A percentile compares a stretch with the other conserved stretches of the same genome.
These are phyloP conservation scores for Entelurus aequoreus DNA, from an alignment of 2,113 vertebrate species.

Conservation along the genomic window DNA sequence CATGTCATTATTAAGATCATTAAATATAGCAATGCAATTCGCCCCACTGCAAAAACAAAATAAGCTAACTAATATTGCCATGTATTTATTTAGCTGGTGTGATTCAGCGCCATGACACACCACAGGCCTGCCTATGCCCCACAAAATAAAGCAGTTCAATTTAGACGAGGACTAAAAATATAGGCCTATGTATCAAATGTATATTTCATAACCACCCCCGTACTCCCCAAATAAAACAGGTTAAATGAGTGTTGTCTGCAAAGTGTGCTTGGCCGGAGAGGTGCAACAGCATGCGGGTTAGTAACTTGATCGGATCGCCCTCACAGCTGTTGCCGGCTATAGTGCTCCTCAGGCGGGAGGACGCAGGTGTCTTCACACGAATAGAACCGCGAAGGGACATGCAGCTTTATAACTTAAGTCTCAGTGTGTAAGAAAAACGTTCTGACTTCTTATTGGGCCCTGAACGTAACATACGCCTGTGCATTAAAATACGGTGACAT, in stretches of 20 bases:
- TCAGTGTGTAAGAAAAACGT: neutral
- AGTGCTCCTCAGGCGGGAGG: conserved; percentile 28
- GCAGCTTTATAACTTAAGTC: neutral
- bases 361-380: conserved; percentile 52
- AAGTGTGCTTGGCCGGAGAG: conserved; percentile 14
- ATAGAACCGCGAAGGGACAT: conserved; percentile 7
- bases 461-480: neutral
- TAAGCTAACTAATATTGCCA: neutral
- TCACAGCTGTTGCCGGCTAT: conserved; percentile 68
- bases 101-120: conserved; percentile 43
- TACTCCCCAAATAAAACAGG: neutral
- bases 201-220: neutral
- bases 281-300: conserved; percentile 60
- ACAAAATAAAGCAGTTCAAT: conserved; percentile 59
- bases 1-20: conserved; percentile 5
- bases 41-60: neutral
- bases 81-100: conserved; percentile 33
- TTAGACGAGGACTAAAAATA: conserved; percentile 35
- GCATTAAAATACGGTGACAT: neutral
- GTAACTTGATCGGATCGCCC: conserved; percentile 55
- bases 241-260: conserved; percentile 27
- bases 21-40: neutral
- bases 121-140: conserved; percentile 33
- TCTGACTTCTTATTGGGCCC: neutral
- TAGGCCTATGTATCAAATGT: neutral